A percentile compares a stretch with the other conserved stretches of the same genome.
Conservation (phyloP, 2,113 vertebrate species). For the Morone saxatilis region DNA sequence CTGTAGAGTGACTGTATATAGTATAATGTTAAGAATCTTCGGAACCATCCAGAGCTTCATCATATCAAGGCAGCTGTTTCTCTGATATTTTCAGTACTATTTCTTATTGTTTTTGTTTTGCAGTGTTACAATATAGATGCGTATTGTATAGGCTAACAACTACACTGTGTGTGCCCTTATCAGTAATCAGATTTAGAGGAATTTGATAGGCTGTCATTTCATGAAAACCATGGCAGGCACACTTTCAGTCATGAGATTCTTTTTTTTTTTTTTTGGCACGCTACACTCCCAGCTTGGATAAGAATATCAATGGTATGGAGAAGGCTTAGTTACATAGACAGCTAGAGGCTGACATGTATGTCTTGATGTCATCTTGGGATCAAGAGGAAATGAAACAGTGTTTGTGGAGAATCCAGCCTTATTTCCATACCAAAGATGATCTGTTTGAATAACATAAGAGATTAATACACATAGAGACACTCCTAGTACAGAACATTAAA, state of each 20-base stretch:
- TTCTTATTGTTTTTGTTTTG: constrained; percentile 69
- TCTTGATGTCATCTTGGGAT: constrained; percentile 71
- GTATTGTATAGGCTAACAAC: constrained; percentile 72
- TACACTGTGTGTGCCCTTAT: constrained; percentile 73
- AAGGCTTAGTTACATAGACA: constrained; percentile 66
- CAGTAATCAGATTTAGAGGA: constrained; percentile 64
- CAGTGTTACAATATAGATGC: constrained; percentile 69
- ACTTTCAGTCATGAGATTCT: constrained; percentile 64
- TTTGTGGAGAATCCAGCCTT: constrained; percentile 78
- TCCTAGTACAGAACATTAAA: constrained; percentile 57
- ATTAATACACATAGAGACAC: constrained; percentile 73
- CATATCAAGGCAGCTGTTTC: constrained; percentile 82
- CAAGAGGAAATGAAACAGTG: constrained; percentile 50
- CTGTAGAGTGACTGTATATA: constrained; percentile 81
- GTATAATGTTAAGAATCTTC: constrained; percentile 72
- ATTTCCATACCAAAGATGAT: constrained; percentile 86
- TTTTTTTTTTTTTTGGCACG: constrained; percentile 56
- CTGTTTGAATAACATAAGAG: constrained; percentile 72
- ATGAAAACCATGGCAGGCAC: constrained; percentile 66
- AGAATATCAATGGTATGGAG: constrained; percentile 77
- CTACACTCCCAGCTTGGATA: constrained; percentile 61
- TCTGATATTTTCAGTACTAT: constrained; percentile 77
- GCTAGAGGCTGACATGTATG: constrained; percentile 58
- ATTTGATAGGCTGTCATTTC: constrained; percentile 67
- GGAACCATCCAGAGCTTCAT: constrained; percentile 80